A percentile compares a stretch with the other conserved stretches of the same genome.
These are phyloP conservation scores for Hypotaenidia philippensis DNA, from an alignment of 2,797 vertebrate genomes.

Conservation along the genomic window DNA sequence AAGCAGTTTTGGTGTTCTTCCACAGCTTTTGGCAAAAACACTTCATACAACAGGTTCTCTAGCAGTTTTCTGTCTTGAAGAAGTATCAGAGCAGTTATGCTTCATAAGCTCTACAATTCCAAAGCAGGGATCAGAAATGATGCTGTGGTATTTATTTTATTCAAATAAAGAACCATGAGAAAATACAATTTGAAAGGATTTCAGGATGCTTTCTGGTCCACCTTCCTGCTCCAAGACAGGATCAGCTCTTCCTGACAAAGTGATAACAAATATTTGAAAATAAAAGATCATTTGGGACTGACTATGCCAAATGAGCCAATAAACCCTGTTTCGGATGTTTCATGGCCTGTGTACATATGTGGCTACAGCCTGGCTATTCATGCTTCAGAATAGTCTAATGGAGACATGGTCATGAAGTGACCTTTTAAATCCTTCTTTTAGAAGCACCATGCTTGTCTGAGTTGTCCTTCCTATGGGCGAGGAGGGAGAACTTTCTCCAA, in stretches of 20 bases:
- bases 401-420: fast-evolving
- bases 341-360: neutral
- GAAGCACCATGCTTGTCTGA: neutral
- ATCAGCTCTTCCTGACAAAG: neutral
- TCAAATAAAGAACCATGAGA: neutral
- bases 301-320: neutral
- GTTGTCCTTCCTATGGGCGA: neutral
- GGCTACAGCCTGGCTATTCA: neutral
- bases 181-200: neutral
- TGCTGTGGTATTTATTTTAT: neutral
- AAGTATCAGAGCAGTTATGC: neutral
- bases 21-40: neutral
- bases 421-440: neutral
- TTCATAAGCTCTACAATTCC: neutral
- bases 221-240: neutral
- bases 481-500: neutral
- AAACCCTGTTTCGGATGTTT: neutral
- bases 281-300: neutral
- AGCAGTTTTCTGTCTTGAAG: neutral
- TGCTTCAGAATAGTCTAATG: neutral
- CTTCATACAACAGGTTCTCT: neutral
- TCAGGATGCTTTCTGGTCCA: neutral
- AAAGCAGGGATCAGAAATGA: neutral
- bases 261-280: neutral
- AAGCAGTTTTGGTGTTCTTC: neutral